Percentiles rank a stretch among this genome's conserved stretches.
Conservation (phyloP, 2,113 vertebrate species). For the Eurystomus gularis region DNA sequence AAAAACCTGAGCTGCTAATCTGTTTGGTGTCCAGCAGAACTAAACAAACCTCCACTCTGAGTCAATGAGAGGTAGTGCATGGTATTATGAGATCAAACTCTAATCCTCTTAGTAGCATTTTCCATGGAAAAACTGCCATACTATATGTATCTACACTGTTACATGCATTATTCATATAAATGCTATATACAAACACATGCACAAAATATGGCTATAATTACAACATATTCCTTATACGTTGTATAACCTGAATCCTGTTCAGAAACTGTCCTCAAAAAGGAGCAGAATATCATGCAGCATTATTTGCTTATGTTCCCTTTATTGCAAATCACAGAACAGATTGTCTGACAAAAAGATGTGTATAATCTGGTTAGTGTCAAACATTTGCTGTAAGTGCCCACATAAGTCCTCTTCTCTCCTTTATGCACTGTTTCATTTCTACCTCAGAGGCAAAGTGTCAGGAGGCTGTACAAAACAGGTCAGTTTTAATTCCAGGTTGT, state of each 20-base stretch:
- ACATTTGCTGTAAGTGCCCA: not conserved
- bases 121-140: not conserved
- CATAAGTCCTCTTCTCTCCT: not conserved
- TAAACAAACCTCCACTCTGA: not conserved
- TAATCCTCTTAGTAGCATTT: constrained; percentile 34
- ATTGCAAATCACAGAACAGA: not conserved
- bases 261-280: not conserved
- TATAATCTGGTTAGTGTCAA: not conserved
- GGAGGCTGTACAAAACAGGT: not conserved
- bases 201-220: not conserved
- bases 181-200: not conserved
- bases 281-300: not conserved
- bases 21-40: not conserved
- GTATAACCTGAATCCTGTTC: not conserved
- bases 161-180: not conserved
- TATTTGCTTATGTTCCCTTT: not conserved
- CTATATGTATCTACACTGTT: not conserved
- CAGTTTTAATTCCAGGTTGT: not conserved
- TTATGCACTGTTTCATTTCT: not conserved
- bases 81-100: not conserved
- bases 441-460: not conserved
- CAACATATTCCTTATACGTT: not conserved
- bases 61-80: not conserved
- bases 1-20: not conserved
- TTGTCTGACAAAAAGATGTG: not conserved